Evolutionary conservation across 2,797 vertebrate species (phyloP), one percentile per base, ranked within the genome.

Genomic region (Corythornis leucogaster): DNA sequence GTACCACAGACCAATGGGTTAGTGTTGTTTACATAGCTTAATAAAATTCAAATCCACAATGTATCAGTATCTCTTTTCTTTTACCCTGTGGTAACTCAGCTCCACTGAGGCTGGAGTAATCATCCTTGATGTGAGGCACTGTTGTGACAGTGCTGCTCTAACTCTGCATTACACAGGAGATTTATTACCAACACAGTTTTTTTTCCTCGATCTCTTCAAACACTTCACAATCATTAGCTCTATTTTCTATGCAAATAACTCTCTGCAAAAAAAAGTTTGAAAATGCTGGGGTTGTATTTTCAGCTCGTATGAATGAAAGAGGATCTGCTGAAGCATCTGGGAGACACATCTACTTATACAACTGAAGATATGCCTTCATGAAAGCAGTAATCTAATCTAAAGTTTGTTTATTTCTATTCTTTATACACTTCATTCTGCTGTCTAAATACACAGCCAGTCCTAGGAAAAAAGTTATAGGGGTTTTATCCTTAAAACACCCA

Each of bases 401-500:
- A 68, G 74, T 92, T 88, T 45, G 21, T 90, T 95, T 88, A 74
- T 71, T 86, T 94, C 43, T n/a, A 38, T 89, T 90, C 25, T 33
- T 46, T 12, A 30, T 50, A 57, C 4, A 14, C 12, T 48, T 90
- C 43, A 15, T 85, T 62, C 57, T 74, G n/a, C 12, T 74, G 6
- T 79, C 78, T 74, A 77, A 68, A 91, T 22, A 40, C 21, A 78
- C 62, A 87, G 13, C 1, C 6, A 45, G 62, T 66, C 19, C 45
- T 45, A 20, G 30, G 1, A 70, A 58, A 64, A 68, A 45, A 7
- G 0, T 15, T 61, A 6, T n/a, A 33, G 18, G 13, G 9, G 2
- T 38, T 92, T 74, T 66, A 66, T 30, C 31, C 15, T 67, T 73
- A 18, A 1, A 6, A 67, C 57, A 11, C 13, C 12, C 38, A 50